Conservation (phyloP, 2,888 invertebrate genomes). For the Blomia tropicalis region DNA sequence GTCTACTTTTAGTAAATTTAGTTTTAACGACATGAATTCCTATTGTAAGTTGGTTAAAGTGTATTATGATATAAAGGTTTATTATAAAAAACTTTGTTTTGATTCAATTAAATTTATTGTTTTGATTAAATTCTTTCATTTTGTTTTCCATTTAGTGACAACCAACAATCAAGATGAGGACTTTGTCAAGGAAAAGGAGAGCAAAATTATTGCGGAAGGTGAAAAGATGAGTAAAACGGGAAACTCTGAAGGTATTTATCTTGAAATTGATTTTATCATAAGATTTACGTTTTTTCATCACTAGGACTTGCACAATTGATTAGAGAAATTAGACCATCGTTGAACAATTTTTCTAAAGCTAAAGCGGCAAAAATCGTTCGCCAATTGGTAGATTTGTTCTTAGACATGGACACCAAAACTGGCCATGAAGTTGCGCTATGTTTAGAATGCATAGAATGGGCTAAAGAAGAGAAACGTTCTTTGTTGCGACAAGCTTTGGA, state of each 20-base stretch:
- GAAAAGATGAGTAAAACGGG: slow-evolving; percentile 79
- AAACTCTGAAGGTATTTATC: slow-evolving; percentile 54
- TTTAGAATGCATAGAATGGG: slow-evolving; percentile 96
- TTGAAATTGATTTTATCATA: slow-evolving; percentile 1
- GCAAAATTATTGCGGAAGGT: slow-evolving; percentile 79
- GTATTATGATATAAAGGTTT: no score
- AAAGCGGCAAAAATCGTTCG: slow-evolving; percentile 97
- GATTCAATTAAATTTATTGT: no score
- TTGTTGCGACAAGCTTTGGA: slow-evolving; percentile 91
- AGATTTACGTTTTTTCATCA: not conserved
- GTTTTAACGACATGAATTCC: not conserved
- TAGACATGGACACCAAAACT: slow-evolving; percentile 88
- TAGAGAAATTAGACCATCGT: slow-evolving; percentile 82
- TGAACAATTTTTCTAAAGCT: slow-evolving; percentile 88
- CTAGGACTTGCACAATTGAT: slow-evolving; percentile 53
- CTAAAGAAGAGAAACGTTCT: slow-evolving; percentile 88
- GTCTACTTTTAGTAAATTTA: not conserved
- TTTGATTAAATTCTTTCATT: not conserved
- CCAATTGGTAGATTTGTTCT: slow-evolving; percentile 86
- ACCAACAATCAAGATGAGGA: not conserved
- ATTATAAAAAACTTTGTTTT: no score
- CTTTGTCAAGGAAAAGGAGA: slow-evolving; percentile 53
- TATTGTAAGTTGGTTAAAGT: not conserved
- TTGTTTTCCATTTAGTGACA: not conserved
- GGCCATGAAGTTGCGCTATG: slow-evolving; percentile 60